Base-by-base conservation (phyloP, 2,888 invertebrate species). In the Folsomia manolachei region DNA sequence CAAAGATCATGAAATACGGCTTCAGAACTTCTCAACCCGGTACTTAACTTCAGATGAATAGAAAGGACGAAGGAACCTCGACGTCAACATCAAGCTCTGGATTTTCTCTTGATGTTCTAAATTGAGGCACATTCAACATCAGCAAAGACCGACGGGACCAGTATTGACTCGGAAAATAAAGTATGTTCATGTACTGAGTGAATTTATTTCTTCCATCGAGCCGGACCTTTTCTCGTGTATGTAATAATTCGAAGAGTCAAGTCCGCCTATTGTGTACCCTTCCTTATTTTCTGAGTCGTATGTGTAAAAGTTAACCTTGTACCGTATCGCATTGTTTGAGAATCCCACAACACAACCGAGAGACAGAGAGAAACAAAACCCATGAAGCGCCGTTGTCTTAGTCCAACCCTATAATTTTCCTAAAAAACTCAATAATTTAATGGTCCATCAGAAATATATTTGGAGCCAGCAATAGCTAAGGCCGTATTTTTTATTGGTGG, bases 341-440 rank as follows among this genome's bases (percentile, higher is more conserved):
- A 19, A 70, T 70, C 27, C 67, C 14, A 66, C 62, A 60, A 67
- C 27, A n/a, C 24, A 63, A 60, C 56, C 21, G 26, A 25, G 26
- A 19, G 51, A 25, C n/a, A 53, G 19, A 64, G 74, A 74, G 78
- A 74, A 71, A 78, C 21, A 78, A 80, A n/a, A 78, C 77, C 80
- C 78, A 80, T 77, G 78, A 78, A 78, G 73, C 77, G 78, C 77
- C 76, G 79, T 79, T 80, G 80, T 80, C 80, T 79, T 79, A 75
- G 72, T 39, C 70, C 63, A 74, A 80, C 79, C 80, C 80, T 80
- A 79, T 80, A 80, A 80, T 80, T 80, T 80, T 80, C 80, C 74
- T 75, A 78, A 77, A 77, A 80, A 79, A 79, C 79, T 80, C 80
- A 79, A 80, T 80, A 80, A 80, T 80, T 80, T 80, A 80, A 80